These are phyloP conservation scores for Hirtodrosophila cameraria DNA, from an alignment of 2,888 invertebrate species.

Conservation along the genomic window DNA sequence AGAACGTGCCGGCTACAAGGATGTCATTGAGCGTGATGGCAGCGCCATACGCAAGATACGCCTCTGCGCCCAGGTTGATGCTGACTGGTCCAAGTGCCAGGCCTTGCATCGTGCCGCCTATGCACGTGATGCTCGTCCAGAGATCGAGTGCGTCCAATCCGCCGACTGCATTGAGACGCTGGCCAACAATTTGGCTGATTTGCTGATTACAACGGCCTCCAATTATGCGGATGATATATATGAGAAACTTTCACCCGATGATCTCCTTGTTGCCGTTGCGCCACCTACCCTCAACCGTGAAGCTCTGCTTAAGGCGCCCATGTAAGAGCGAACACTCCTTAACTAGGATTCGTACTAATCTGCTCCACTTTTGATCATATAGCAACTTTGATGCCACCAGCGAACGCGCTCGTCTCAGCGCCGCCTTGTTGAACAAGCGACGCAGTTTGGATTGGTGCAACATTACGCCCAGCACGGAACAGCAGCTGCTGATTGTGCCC, in stretches of 20 bases:
- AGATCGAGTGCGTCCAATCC: slow-evolving; percentile 90
- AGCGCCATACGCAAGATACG: slow-evolving; percentile 88
- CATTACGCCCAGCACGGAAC: slow-evolving; percentile 62
- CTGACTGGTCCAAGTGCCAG: slow-evolving; percentile 90
- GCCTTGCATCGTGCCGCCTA: slow-evolving; percentile 89
- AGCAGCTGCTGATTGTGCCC: slow-evolving; percentile 77
- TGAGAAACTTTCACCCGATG: slow-evolving; percentile 73
- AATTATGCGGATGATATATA: slow-evolving; percentile 78
- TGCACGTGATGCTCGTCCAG: slow-evolving; percentile 91
- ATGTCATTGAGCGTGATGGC: slow-evolving; percentile 90
- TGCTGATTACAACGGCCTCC: slow-evolving; percentile 62
- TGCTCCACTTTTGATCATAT: too few species aligned
- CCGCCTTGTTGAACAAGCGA: slow-evolving; percentile 79
- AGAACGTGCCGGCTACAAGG: slow-evolving; percentile 88
- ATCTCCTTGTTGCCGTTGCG: slow-evolving; percentile 81
- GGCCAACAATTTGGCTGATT: slow-evolving; percentile 76
- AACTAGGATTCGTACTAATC: too few species aligned
- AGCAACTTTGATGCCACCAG: slow-evolving; percentile 78
- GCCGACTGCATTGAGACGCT: slow-evolving; percentile 84
- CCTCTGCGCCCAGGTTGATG: slow-evolving; percentile 88
- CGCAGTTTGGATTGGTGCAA: slow-evolving; percentile 79
- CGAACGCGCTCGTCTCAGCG: slow-evolving; percentile 78
- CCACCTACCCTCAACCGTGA: slow-evolving; percentile 74
- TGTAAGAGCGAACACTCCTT: slow-evolving; percentile 79
- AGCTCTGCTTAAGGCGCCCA: slow-evolving; percentile 69